Conservation (phyloP, 2,113 vertebrate genomes). For the Mystacornis crossleyi region DNA sequence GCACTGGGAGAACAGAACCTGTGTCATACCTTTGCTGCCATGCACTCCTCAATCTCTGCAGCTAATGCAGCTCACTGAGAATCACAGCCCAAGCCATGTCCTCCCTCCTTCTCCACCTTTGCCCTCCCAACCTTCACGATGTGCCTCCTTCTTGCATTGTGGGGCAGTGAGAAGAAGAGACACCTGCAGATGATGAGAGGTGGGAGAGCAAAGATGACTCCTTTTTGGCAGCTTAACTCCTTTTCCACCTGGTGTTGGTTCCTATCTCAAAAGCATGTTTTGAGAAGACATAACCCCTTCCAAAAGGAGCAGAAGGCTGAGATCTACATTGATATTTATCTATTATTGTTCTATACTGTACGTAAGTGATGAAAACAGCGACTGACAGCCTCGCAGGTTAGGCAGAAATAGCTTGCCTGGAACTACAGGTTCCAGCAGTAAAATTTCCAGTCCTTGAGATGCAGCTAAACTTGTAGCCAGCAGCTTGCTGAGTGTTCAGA, state of each 20-base stretch:
- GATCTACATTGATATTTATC: not conserved
- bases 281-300: not conserved
- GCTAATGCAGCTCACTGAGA: not conserved
- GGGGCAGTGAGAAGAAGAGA: not conserved
- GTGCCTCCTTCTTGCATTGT: not conserved
- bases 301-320: not conserved
- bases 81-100: not conserved
- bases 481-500: not conserved
- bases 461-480: not conserved
- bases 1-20: not conserved
- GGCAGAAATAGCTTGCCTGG: not conserved
- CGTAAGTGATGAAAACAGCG: not conserved
- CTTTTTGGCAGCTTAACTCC: not conserved
- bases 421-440: slow-evolving; percentile 7
- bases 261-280: not conserved
- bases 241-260: not conserved
- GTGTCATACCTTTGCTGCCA: not conserved
- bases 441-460: not conserved
- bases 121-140: not conserved
- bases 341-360: not conserved
- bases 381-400: not conserved
- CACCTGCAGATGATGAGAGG: not conserved
- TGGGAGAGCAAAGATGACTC: not conserved
- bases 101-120: not conserved
- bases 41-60: not conserved